phyloP scores from a whole-genome alignment of 2,113 vertebrate species.

The Halcyon senegalensis region DNA sequence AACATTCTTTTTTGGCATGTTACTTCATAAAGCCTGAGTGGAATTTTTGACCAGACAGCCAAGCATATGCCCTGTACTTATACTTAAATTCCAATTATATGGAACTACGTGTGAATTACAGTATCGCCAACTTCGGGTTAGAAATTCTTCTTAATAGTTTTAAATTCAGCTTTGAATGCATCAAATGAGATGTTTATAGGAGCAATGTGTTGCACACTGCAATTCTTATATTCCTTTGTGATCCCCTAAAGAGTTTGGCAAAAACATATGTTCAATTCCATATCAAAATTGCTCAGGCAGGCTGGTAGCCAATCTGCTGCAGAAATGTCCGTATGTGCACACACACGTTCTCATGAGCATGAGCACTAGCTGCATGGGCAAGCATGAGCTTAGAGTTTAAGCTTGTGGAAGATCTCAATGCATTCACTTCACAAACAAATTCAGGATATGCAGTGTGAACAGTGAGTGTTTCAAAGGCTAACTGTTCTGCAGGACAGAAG shows the following conservation, averaged over 20 bases:
- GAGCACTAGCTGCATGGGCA: neutral
- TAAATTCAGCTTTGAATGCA: neutral
- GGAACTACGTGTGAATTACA: constrained; percentile 16
- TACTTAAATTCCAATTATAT: constrained; percentile 15
- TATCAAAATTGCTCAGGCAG: neutral
- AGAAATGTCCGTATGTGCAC: neutral
- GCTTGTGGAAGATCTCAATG: neutral
- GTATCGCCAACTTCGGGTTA: neutral
- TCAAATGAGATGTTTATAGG: neutral
- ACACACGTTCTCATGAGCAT: neutral
- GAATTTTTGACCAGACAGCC: constrained; percentile 58
- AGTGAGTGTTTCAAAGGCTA: neutral
- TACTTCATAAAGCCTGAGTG: constrained; percentile 19
- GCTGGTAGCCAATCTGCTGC: neutral
- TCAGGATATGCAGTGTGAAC: neutral
- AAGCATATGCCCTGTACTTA: constrained; percentile 29
- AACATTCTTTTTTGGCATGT: constrained; percentile 47
- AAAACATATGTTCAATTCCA: neutral
- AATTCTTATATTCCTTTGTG: neutral
- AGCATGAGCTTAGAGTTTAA: neutral
- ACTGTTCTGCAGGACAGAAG: neutral
- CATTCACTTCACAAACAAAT: neutral
- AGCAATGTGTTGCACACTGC: neutral
- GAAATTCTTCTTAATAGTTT: neutral
- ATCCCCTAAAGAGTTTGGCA: neutral